These are phyloP conservation scores for Bubalus kerabau DNA, from an alignment of 2,113 vertebrate species.

Conservation along the genomic window DNA sequence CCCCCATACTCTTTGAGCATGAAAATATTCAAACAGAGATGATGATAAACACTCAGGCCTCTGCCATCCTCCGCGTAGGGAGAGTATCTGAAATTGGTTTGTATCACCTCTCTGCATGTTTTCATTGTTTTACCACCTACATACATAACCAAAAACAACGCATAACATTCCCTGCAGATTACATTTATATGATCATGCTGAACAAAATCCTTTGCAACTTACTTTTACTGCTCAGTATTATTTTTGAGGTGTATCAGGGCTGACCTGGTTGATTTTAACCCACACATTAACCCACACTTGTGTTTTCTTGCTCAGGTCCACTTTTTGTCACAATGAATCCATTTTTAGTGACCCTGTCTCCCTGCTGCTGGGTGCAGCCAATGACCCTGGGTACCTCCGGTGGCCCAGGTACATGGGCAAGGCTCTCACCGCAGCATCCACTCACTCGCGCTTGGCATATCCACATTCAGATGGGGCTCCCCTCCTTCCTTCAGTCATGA, in stretches of 20 bases:
- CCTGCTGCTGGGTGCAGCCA: neutral
- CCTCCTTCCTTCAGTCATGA: neutral
- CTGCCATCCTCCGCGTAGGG: neutral
- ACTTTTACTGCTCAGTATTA: fast-evolving
- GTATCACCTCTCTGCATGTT: neutral
- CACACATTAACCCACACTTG: neutral
- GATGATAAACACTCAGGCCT: neutral
- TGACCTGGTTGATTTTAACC: neutral
- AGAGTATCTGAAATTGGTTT: neutral
- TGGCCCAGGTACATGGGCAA: neutral
- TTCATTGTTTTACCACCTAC: neutral
- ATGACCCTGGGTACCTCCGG: neutral
- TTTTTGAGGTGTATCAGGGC: neutral
- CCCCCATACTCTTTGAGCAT: neutral
- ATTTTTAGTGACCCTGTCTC: neutral
- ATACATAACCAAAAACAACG: fast-evolving
- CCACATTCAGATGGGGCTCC: neutral
- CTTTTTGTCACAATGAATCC: neutral
- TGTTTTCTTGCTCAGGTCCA: neutral
- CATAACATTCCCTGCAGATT: neutral
- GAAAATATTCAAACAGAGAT: neutral
- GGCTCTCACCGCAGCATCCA: neutral
- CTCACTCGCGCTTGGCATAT: fast-evolving
- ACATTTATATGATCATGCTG: neutral
- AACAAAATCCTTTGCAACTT: neutral